Base-by-base conservation (phyloP, 2,113 vertebrate genomes). In the Chaetops frenatus region DNA sequence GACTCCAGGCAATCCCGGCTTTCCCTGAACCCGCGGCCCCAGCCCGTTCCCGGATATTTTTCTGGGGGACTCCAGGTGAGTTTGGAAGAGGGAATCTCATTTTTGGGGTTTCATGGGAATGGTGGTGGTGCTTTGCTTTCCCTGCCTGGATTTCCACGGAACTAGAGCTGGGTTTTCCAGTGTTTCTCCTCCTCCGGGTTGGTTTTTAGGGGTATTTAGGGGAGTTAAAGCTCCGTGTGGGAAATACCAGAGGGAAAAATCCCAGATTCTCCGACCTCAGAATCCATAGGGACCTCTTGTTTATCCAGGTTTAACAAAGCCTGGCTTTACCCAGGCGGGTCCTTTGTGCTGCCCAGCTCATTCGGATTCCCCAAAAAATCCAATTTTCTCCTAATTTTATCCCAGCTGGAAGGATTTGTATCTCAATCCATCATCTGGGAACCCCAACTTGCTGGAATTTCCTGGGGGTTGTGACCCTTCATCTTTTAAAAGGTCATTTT, bases 231-330 rank as follows among this genome's bases (percentile, higher is more conserved):
- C 4, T 70, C 19, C 1, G 0, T 12, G 20, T 7, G 21, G 16
- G 18, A 67, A 79, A 82, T 25, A 21, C 3, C 0, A 12, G 8
- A 50, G 33, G 69, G 23, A 11, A 40, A 81, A 64, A 13, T 51
- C 57, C 57, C 7, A 1, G 35, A 18, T 8, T 69, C 1, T 36
- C 3, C 6, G 1, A 12, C 1, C 20, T 21, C 4, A 0, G 3
- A 4, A 73, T 74, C 12, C 4, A 23, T 29, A 9, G 2, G 5
- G 35, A 60, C 3, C 24, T 54, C 45, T 48, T 3, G 1, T 58
- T 71, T 19, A 4, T 5, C 33, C 1, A 0, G 7, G 53, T 24
- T 18, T 48, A 14, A 45, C 60, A 20, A 61, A 77, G 20, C 3
- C 10, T 24, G 79, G 24, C 18, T 81, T 61, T 44, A 9, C 3